Percentiles rank a stretch among this genome's conserved stretches.
These are phyloP conservation scores for Monodelphis domestica DNA, from an alignment of 2,797 vertebrate genomes.

Conservation along the genomic window DNA sequence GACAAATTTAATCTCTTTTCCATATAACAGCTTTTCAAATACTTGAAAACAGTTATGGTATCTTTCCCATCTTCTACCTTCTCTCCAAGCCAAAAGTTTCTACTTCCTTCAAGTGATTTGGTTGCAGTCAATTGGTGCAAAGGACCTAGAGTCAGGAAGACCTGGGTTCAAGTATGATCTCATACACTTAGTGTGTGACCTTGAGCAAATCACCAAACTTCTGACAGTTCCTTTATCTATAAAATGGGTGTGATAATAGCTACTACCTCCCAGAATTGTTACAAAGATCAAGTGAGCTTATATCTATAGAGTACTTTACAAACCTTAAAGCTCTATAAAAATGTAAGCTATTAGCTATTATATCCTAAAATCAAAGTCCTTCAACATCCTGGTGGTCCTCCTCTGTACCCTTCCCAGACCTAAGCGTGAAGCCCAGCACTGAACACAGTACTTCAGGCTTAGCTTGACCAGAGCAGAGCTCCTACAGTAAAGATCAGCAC, in stretches of 20 bases:
- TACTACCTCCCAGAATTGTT: not conserved
- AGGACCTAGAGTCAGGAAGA: not conserved
- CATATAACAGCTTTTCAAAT: not conserved
- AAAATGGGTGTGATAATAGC: not conserved
- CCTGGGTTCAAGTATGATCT: not conserved
- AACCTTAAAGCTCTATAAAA: not conserved
- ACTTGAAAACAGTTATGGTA: not conserved
- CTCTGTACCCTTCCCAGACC: not conserved
- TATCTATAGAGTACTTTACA: not conserved
- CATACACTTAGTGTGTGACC: not conserved
- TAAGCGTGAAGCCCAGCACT: not conserved
- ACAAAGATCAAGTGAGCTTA: not conserved
- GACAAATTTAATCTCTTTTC: not conserved
- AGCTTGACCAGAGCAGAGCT: not conserved
- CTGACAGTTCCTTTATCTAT: not conserved
- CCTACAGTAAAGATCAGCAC: not conserved
- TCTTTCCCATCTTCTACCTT: not conserved
- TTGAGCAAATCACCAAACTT: not conserved
- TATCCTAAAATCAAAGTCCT: not conserved
- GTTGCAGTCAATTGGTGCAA: not conserved
- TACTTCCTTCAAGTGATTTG: not conserved
- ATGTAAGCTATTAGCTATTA: not conserved
- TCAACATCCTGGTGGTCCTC: not conserved
- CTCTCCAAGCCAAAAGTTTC: not conserved
- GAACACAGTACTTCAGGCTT: not conserved